phyloP scores from a whole-genome alignment of 1,140 invertebrate species.

The Magallana ariakensis region DNA sequence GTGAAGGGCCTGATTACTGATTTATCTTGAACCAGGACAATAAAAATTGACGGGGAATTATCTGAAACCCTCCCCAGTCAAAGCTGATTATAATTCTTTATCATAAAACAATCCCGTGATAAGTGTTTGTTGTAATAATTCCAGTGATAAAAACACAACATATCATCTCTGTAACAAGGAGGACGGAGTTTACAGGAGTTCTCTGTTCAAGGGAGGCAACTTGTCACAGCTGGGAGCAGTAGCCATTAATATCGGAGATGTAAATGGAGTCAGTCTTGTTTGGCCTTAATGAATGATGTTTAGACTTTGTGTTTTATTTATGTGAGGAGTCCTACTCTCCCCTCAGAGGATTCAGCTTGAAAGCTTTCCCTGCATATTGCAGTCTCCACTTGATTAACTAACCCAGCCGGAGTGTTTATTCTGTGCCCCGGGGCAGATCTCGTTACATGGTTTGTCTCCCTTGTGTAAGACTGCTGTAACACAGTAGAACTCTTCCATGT shows the following conservation, averaged over 20 bases:
- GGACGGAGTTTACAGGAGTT: neutral
- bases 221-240: conserved; percentile 7
- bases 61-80: neutral
- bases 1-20: neutral
- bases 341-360: neutral
- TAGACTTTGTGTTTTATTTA: conserved; percentile 7
- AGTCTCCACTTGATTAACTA: conserved; percentile 27
- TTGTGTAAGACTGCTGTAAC: conserved; percentile 30
- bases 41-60: neutral
- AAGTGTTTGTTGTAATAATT: neutral
- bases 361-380: conserved; percentile 1
- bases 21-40: conserved; percentile 3
- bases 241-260: neutral
- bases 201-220: neutral
- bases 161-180: neutral
- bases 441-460: conserved; percentile 22
- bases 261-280: neutral
- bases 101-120: conserved; percentile 4
- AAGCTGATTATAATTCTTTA: conserved; percentile 5
- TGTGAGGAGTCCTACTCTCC: neutral
- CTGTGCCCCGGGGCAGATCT: neutral
- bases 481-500: neutral
- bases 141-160: neutral
- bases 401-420: neutral
- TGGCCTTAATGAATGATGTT: conserved; percentile 3